A percentile compares a stretch with the other conserved stretches of the same genome.
Evolutionary conservation across 2,888 invertebrate genomes (phyloP).

Genomic region (Platycheirus albimanus): DNA sequence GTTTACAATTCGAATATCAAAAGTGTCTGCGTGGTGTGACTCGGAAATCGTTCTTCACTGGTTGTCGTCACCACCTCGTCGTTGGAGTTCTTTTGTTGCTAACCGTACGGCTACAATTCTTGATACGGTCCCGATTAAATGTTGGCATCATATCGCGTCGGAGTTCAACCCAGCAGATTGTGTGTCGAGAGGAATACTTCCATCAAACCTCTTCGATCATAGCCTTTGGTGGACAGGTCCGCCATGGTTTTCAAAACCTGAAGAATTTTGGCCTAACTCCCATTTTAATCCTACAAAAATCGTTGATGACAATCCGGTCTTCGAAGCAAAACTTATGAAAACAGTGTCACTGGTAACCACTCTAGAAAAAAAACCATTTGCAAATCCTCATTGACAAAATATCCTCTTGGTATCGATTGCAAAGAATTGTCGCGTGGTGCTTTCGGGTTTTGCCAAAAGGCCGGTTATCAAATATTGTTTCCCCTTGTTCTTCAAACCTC

Average conservation of each 20-base stretch:
- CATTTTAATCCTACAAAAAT: background rate
- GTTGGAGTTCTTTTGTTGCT: background rate
- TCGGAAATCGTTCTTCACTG: background rate
- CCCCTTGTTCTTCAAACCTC: background rate
- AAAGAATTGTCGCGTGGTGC: background rate
- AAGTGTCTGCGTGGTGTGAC: background rate
- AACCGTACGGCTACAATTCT: conserved; percentile 2
- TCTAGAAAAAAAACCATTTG: too few relatives aligned
- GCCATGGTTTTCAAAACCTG: background rate
- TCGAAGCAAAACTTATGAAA: too few relatives aligned
- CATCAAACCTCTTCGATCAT: too few relatives aligned
- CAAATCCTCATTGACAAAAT: too few relatives aligned
- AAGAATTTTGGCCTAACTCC: background rate
- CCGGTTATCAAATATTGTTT: background rate
- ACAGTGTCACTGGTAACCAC: too few relatives aligned
- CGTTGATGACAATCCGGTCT: background rate
- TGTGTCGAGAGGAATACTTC: background rate
- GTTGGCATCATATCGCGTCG: too few relatives aligned
- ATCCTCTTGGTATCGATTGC: too few relatives aligned
- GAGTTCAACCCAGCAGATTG: conserved; percentile 11
- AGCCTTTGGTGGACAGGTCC: too few relatives aligned
- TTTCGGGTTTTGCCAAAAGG: background rate
- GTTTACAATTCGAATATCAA: background rate
- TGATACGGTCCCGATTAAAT: too few relatives aligned
- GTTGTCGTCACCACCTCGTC: too few relatives aligned